These are phyloP conservation scores for Thelaira solivaga DNA, from an alignment of 2,888 invertebrate species.

Conservation along the genomic window DNA sequence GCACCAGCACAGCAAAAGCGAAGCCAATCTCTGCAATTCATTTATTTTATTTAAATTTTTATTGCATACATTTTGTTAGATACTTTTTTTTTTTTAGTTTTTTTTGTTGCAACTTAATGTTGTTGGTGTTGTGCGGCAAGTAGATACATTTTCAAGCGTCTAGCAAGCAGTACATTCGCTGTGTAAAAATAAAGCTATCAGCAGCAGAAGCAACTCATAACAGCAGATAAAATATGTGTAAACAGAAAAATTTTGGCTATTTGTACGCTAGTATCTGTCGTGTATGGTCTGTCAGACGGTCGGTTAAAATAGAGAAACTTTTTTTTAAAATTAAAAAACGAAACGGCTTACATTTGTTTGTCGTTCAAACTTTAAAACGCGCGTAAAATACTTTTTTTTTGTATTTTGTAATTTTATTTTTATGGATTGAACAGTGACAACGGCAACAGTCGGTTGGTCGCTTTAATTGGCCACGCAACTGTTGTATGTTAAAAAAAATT, in stretches of 20 bases:
- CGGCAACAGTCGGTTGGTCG: conserved; percentile 24
- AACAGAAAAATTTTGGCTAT: conserved; percentile 58
- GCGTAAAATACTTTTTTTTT: conserved; percentile 39
- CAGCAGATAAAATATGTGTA: conserved; percentile 59
- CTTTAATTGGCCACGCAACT: conserved; percentile 46
- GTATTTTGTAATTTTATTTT: neutral
- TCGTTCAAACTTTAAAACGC: conserved; percentile 37
- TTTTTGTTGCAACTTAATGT: neutral
- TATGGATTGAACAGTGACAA: conserved; percentile 2
- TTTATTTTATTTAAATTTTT: conserved; percentile 10
- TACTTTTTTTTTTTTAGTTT: neutral
- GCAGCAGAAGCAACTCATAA: conserved; percentile 46
- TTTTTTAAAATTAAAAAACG: neutral
- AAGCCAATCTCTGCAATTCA: conserved; percentile 28
- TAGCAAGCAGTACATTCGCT: conserved; percentile 3
- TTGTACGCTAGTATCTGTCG: conserved; percentile 55
- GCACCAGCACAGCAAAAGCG: neutral
- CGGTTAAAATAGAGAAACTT: conserved; percentile 11
- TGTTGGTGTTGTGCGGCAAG: neutral
- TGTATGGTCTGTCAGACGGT: conserved; percentile 41
- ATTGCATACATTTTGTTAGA: conserved; percentile 25
- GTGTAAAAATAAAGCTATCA: neutral
- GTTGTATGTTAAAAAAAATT: conserved; percentile 18
- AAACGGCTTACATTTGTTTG: neutral
- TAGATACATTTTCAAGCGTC: conserved; percentile 28